Evolutionary conservation across 2,797 vertebrate genomes (phyloP).

Genomic region (Prionace glauca): DNA sequence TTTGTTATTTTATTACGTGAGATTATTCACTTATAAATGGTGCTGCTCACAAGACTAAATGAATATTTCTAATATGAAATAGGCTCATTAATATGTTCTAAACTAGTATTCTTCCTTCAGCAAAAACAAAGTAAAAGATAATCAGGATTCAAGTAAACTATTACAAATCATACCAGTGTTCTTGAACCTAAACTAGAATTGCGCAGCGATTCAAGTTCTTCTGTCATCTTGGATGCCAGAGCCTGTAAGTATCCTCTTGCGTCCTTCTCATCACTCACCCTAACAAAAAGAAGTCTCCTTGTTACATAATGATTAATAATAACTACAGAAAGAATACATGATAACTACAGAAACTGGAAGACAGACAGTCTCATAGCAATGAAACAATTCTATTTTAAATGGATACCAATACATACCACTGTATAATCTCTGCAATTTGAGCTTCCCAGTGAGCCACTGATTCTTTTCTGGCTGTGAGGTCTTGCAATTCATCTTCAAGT

Average conservation of each 20-base stretch:
- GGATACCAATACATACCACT: conserved; percentile 67
- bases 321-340: background rate
- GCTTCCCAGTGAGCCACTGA: conserved; percentile 95
- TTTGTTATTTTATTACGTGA: background rate
- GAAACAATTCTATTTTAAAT: background rate
- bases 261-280: conserved; percentile 96
- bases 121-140: background rate
- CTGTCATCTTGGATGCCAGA: conserved; percentile 92
- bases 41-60: too few species aligned
- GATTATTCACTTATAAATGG: background rate
- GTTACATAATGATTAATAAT: background rate
- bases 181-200: conserved; percentile 80
- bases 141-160: background rate
- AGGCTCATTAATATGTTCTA: background rate
- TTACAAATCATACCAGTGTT: conserved; percentile 67
- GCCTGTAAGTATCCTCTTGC: conserved; percentile 92
- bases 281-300: conserved; percentile 43
- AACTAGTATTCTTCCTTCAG: background rate
- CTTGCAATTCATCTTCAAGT: conserved; percentile 88
- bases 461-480: conserved; percentile 82
- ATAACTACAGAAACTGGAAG: background rate
- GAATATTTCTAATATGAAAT: background rate
- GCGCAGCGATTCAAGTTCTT: conserved; percentile 83
- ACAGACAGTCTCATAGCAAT: background rate
- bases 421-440: conserved; percentile 96